Evolutionary conservation across 2,113 vertebrate genomes (phyloP).

Genomic region (rat (Rattus norvegicus)): GRCr8 NC_086020.1:156034501-156035000

Average conservation of each 20-base stretch:
- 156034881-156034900: neutral
- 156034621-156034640: neutral
- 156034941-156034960: constrained; percentile 2
- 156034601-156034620: neutral
- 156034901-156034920: neutral
- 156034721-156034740: neutral
- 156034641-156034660: neutral
- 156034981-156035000: neutral
- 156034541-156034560: neutral
- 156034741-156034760: constrained; percentile 27
- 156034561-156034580: neutral
- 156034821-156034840: neutral
- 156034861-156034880: neutral
- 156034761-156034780: neutral
- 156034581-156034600: neutral
- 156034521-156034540: neutral
- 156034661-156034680: neutral
- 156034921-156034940: neutral
- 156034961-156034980: neutral
- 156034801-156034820: constrained; percentile 24
- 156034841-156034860: constrained; percentile 34
- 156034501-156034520: neutral
- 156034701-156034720: neutral
- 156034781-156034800: neutral
- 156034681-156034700: too few species aligned